Evolutionary conservation across 2,797 vertebrate genomes (phyloP).

Genomic region (Crenuchus spilurus): DNA sequence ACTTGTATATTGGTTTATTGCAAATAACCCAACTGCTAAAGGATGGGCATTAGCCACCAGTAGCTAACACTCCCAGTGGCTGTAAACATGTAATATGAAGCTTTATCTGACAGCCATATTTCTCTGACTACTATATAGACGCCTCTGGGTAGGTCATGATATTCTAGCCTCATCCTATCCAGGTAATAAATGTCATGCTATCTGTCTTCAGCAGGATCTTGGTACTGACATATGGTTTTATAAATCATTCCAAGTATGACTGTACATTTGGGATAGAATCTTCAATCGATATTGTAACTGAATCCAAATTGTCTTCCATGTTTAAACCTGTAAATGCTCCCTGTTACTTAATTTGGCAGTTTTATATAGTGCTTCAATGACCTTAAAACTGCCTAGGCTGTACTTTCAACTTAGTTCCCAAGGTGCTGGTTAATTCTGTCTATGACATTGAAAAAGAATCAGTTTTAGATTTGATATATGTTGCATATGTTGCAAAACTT

Average conservation of each 20-base stretch:
- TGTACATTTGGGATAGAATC: neutral
- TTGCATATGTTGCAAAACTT: neutral
- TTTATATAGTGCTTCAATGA: neutral
- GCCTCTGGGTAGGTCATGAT: constrained; percentile 49
- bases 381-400: neutral
- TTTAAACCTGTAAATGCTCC: neutral
- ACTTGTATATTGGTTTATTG: neutral
- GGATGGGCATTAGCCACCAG: neutral
- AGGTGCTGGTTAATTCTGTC: neutral
- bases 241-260: neutral
- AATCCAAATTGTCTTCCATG: neutral
- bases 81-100: constrained; percentile 69
- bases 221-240: neutral
- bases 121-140: constrained; percentile 56
- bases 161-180: constrained; percentile 43
- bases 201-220: constrained; percentile 12
- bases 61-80: neutral
- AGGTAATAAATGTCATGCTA: constrained; percentile 14
- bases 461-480: neutral
- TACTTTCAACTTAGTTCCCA: neutral
- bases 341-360: neutral
- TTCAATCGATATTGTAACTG: no score
- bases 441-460: neutral
- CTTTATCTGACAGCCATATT: constrained; percentile 63
- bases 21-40: neutral